Conservation (phyloP, 1,140 invertebrate species). For the Bombus pyrosoma region DNA sequence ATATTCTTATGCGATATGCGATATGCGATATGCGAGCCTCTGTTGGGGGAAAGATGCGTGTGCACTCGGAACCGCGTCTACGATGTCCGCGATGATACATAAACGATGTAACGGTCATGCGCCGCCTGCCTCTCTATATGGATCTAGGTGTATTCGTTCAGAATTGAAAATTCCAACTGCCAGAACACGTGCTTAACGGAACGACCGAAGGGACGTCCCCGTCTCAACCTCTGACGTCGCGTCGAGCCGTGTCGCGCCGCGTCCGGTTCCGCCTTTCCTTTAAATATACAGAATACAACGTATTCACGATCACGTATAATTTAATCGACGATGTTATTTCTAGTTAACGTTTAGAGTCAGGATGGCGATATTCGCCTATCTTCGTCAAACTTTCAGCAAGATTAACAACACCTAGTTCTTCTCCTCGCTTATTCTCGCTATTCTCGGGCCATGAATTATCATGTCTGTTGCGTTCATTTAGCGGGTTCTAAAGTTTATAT, state of each 20-base stretch:
- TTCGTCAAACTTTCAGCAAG: conserved; percentile 5
- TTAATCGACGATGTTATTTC: conserved; percentile 7
- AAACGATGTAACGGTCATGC: conserved; percentile 68
- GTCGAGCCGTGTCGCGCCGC: background rate
- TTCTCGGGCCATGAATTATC: conserved; percentile 1
- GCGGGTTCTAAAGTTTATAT: conserved; percentile 25
- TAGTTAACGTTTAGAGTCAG: background rate
- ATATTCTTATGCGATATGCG: conserved; percentile 21
- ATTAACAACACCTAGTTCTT: conserved; percentile 23
- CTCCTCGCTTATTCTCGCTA: conserved; percentile 21
- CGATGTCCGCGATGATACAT: conserved; percentile 64
- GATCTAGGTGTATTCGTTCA: conserved; percentile 53
- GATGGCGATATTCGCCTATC: background rate
- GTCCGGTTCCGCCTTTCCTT: too few species aligned
- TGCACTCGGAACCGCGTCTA: conserved; percentile 14
- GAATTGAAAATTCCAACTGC: conserved; percentile 57
- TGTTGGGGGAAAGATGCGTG: too few species aligned
- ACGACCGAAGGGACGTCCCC: conserved; percentile 3
- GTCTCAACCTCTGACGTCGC: background rate
- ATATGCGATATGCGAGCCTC: background rate
- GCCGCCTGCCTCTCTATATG: too few species aligned
- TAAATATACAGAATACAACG: too few species aligned
- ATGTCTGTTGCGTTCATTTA: conserved; percentile 15
- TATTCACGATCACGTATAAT: conserved; percentile 1
- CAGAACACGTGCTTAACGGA: conserved; percentile 54